Base-by-base conservation (phyloP, 30 jellyfish, hydroid and myxozoan genomes). In the Mastigias papua region DNA sequence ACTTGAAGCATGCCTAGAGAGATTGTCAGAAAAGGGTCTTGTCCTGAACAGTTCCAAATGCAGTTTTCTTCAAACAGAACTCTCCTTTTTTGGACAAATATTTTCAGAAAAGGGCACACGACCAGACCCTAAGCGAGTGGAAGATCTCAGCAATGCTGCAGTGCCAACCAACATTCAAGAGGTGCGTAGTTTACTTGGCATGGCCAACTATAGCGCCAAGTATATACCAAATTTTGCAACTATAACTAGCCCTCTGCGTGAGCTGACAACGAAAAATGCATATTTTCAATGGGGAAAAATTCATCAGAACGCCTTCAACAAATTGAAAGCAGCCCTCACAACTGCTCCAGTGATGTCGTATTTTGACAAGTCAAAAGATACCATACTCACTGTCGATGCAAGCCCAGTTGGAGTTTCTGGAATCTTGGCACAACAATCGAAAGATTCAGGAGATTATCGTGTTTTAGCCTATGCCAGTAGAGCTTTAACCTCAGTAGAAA, bases 11-110 rank as follows among this genome's bases (percentile, higher is more conserved):
- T 23, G 74, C 33, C 77, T 86, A 0, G 70, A 72, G 46, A 37
- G 90, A 23, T 65, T 81, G 34, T 23, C 70, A 10, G 82, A 62
- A 0, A 81, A 68, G 28, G 82, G 82, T 4, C 82, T 64, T 49
- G 66, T 81, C 21, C 66, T 89, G 48, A 79, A 89, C 50, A 11
- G 34, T 35, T 32, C 71, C 17, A 89, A 89, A 49, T 89, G 97
- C 89, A 69, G 35, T n/a, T 88, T 88, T 70, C 30, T n/a, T 20
- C 49, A 63, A 54, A 77, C 48, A 78, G n/a, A 67, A 17, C 78
- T 89, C 71, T 82, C 68, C 1, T 89, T 78, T 57, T 87, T 87
- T 34, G 92, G 92, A 10, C 86, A 61, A 29, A 61, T 83, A 15
- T 83, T 68, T 69, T 67, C 67, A 0, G 34, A 70, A 30, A 86